These are phyloP conservation scores for Elephas maximus DNA, from an alignment of 2,113 vertebrate genomes.

Conservation along the genomic window DNA sequence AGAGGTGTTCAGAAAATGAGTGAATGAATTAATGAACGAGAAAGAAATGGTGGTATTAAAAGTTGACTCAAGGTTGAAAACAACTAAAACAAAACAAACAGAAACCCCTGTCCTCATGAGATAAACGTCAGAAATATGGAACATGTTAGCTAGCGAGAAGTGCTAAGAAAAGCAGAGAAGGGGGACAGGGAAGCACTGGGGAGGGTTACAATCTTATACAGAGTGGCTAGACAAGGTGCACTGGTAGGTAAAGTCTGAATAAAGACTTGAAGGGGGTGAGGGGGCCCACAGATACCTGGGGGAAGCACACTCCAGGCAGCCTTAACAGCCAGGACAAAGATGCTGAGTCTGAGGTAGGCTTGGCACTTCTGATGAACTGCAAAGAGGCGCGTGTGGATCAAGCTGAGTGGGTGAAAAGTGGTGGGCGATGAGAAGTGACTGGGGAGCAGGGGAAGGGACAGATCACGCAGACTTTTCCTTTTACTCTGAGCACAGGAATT, in stretches of 20 bases:
- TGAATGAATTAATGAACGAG: background rate
- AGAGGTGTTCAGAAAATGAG: slow-evolving; percentile 27
- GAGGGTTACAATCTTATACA: background rate
- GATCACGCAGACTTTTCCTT: background rate
- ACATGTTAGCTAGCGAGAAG: background rate
- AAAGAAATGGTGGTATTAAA: slow-evolving; percentile 26
- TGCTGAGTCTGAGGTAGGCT: background rate
- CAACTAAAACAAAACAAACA: slow-evolving; percentile 32
- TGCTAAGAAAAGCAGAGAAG: background rate
- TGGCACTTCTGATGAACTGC: background rate
- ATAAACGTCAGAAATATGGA: background rate
- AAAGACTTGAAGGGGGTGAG: background rate
- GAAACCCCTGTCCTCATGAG: slow-evolving; percentile 2
- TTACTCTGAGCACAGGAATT: slow-evolving; percentile 11
- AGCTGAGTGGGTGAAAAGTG: background rate
- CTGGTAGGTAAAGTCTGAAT: background rate
- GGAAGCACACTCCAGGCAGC: background rate
- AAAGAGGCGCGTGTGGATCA: background rate
- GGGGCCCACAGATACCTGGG: background rate
- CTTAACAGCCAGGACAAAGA: background rate
- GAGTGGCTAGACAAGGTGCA: background rate
- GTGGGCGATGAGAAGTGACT: background rate
- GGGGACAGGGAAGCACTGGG: background rate
- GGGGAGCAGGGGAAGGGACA: background rate
- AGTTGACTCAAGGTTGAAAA: slow-evolving; percentile 30